These are phyloP conservation scores for Pammene fasciana DNA, from an alignment of 2,888 invertebrate species.

Conservation along the genomic window DNA sequence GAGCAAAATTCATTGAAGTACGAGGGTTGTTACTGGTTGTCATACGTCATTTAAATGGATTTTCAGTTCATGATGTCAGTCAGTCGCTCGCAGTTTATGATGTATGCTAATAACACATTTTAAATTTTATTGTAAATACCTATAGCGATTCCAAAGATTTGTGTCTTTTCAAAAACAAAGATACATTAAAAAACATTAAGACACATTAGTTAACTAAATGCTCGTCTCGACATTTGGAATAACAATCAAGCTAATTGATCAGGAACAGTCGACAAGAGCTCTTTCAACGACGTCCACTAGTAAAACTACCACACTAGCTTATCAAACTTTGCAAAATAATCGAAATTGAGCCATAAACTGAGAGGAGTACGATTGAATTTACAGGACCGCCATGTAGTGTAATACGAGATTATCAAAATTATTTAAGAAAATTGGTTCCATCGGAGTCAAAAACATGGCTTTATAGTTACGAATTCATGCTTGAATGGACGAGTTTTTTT, in stretches of 20 bases:
- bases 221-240: background rate
- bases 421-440: slow-evolving; percentile 29
- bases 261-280: slow-evolving; percentile 27
- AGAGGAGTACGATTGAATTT: background rate
- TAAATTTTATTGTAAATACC: no score
- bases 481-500: slow-evolving; percentile 21
- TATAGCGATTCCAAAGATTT: no score
- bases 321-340: background rate
- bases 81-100: no score
- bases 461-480: slow-evolving; percentile 22
- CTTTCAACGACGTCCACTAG: slow-evolving; percentile 4
- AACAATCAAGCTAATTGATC: slow-evolving; percentile 28
- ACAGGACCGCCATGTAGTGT: background rate
- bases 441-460: slow-evolving; percentile 33
- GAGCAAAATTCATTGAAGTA: no score
- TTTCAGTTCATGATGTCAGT: no score
- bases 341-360: background rate
- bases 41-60: no score
- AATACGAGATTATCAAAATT: slow-evolving; percentile 5
- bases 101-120: no score
- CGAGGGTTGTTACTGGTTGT: no score
- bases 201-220: background rate
- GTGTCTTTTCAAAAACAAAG: background rate
- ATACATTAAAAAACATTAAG: no score
- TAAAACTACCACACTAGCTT: slow-evolving; percentile 2